These are phyloP conservation scores for Lepisosteus osseus DNA, from an alignment of 2,113 vertebrate species.

Conservation along the genomic window DNA sequence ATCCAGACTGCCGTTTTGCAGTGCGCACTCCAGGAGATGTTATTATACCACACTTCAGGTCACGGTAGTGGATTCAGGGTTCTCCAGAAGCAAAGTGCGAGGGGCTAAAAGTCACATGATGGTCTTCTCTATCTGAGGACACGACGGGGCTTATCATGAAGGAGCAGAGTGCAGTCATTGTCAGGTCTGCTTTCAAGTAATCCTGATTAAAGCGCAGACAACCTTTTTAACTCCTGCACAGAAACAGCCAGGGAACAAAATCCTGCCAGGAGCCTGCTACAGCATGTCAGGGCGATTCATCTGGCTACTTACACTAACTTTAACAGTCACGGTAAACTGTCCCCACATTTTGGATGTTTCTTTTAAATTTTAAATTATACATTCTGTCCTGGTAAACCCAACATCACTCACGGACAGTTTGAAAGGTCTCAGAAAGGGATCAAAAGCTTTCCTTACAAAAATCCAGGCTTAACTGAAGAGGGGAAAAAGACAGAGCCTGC, in stretches of 20 bases:
- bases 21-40: slow-evolving; percentile 17
- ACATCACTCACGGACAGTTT: slow-evolving; percentile 5
- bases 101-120: slow-evolving; percentile 50
- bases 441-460: neutral
- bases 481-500: neutral
- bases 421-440: slow-evolving; percentile 25
- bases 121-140: slow-evolving; percentile 31
- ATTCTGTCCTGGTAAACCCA: neutral
- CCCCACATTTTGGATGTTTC: slow-evolving; percentile 35
- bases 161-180: slow-evolving; percentile 67
- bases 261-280: slow-evolving; percentile 46
- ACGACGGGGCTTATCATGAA: slow-evolving; percentile 59
- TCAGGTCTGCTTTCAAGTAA: slow-evolving; percentile 63
- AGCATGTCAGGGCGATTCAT: slow-evolving; percentile 32
- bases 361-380: slow-evolving; percentile 30
- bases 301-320: slow-evolving; percentile 5
- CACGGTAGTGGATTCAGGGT: slow-evolving; percentile 55
- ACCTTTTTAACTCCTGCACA: slow-evolving; percentile 41
- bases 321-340: slow-evolving; percentile 13
- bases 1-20: too few species aligned
- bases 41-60: slow-evolving; percentile 54
- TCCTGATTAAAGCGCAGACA: slow-evolving; percentile 65
- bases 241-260: slow-evolving; percentile 47
- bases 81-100: slow-evolving; percentile 47
- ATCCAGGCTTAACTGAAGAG: neutral